Evolutionary conservation across 2,888 invertebrate genomes (phyloP).

Genomic region (Heteromyza rotundicornis): DNA sequence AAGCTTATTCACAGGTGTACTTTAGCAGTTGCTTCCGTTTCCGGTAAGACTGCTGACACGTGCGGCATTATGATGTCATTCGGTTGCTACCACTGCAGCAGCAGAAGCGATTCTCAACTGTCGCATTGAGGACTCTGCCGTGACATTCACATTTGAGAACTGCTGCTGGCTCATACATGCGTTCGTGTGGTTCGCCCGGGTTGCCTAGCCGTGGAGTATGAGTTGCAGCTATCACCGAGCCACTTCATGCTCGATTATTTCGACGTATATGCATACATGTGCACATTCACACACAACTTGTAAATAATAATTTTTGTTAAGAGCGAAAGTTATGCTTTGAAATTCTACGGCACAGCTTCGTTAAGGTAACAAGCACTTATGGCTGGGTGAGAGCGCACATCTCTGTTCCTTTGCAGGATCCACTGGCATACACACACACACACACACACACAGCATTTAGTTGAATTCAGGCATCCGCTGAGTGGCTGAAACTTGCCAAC

Average conservation of each 20-base stretch:
- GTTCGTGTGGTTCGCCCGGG: not conserved
- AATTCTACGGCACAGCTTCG: constrained; percentile 25
- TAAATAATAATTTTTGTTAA: constrained; percentile 39
- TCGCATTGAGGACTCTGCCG: not conserved
- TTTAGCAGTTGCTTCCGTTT: constrained; percentile 48
- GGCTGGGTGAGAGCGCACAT: not conserved
- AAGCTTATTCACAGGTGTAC: constrained; percentile 19
- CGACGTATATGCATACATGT: constrained; percentile 5
- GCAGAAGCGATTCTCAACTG: constrained; percentile 1
- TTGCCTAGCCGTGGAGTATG: not conserved
- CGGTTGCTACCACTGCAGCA: not conserved
- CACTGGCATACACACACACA: constrained; percentile 14
- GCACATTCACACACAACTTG: constrained; percentile 27
- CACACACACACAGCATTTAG: constrained; percentile 18
- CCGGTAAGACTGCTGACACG: constrained; percentile 37
- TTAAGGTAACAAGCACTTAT: constrained; percentile 33
- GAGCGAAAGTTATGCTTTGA: constrained; percentile 45
- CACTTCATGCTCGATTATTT: constrained; percentile 3
- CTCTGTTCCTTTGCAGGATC: constrained; percentile 6
- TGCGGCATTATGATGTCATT: constrained; percentile 36
- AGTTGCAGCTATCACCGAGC: not conserved
- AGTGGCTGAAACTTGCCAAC: constrained; percentile 29
- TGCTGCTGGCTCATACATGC: constrained; percentile 14
- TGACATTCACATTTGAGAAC: constrained; percentile 14
- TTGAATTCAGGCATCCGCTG: constrained; percentile 14